Percentiles rank a stretch among this genome's conserved stretches.
These are phyloP conservation scores for Chascanopsetta lugubris DNA, from an alignment of 2,113 vertebrate genomes.

Conservation along the genomic window DNA sequence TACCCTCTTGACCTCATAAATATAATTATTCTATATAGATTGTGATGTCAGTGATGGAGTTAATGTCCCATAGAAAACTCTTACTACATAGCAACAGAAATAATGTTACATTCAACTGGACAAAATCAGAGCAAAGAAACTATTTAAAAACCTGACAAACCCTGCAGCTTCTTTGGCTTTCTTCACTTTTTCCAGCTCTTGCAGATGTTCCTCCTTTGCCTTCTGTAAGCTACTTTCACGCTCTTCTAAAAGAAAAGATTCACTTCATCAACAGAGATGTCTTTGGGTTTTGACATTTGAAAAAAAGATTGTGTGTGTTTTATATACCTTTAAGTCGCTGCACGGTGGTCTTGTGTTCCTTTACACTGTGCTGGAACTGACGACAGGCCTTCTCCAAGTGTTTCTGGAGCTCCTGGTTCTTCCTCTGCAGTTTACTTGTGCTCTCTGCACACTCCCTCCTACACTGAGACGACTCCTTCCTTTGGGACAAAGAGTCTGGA, in stretches of 20 bases:
- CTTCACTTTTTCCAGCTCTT: constrained; percentile 64
- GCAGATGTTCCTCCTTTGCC: constrained; percentile 61
- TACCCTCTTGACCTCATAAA: no score
- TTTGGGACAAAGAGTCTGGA: constrained; percentile 61
- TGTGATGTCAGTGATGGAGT: no score
- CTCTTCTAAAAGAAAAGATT: constrained; percentile 66
- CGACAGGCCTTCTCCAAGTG: constrained; percentile 84
- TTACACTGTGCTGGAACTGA: constrained; percentile 85
- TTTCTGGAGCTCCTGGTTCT: constrained; percentile 85
- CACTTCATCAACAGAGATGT: background rate
- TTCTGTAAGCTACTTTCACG: constrained; percentile 66
- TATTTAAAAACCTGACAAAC: constrained; percentile 51
- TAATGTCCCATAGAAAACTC: no score
- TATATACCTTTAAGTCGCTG: constrained; percentile 84
- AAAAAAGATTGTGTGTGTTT: background rate
- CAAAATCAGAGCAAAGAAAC: background rate
- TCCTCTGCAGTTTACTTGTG: constrained; percentile 81
- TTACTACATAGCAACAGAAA: background rate
- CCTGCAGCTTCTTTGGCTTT: constrained; percentile 35
- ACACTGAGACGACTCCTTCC: constrained; percentile 66
- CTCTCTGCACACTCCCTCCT: constrained; percentile 76
- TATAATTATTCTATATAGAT: no score
- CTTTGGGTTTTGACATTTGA: background rate
- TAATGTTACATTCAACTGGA: background rate
- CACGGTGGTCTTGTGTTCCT: constrained; percentile 78